Percentiles rank a stretch among this genome's conserved stretches.
phyloP scores from a whole-genome alignment of 2,888 invertebrate species.

The Brachypalpus laphriformis region DNA sequence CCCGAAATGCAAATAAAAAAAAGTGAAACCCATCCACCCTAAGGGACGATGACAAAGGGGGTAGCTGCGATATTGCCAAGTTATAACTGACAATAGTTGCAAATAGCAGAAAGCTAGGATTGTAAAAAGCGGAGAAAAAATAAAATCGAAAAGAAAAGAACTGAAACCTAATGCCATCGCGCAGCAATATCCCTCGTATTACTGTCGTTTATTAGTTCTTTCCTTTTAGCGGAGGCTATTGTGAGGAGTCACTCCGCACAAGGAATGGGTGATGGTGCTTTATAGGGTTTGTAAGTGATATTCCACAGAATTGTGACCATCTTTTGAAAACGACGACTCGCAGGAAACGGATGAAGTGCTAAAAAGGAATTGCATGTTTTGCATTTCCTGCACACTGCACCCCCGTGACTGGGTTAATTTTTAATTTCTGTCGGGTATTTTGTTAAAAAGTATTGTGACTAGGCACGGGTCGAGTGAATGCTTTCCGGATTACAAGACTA shows the following conservation, averaged over 20 bases:
- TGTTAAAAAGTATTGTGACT: conserved; percentile 26
- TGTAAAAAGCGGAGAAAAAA: conserved; percentile 18
- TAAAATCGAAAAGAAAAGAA: conserved; percentile 34
- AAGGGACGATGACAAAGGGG: neutral
- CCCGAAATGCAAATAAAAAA: conserved; percentile 38
- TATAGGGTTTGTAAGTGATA: conserved; percentile 52
- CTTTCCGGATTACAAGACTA: conserved; percentile 41
- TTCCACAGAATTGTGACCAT: conserved; percentile 56
- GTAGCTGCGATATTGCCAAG: conserved; percentile 23
- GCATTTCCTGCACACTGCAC: conserved; percentile 59
- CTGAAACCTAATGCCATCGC: conserved; percentile 66
- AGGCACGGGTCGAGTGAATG: neutral
- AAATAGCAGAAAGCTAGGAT: conserved; percentile 61
- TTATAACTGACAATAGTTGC: conserved; percentile 70
- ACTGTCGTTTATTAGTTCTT: conserved; percentile 73
- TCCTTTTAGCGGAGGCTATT: conserved; percentile 63
- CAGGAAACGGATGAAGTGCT: conserved; percentile 27
- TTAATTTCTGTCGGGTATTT: conserved; percentile 66
- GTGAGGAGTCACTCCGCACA: conserved; percentile 36
- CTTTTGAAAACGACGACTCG: conserved; percentile 17
- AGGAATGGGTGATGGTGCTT: neutral
- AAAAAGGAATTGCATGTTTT: conserved; percentile 73
- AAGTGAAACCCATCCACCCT: neutral
- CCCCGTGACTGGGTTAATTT: conserved; percentile 43
- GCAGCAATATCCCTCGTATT: conserved; percentile 70